Evolutionary conservation across 2,888 invertebrate species (phyloP), one percentile per base, ranked within the genome.

Genomic region (Zygogramma bicolorata): DNA sequence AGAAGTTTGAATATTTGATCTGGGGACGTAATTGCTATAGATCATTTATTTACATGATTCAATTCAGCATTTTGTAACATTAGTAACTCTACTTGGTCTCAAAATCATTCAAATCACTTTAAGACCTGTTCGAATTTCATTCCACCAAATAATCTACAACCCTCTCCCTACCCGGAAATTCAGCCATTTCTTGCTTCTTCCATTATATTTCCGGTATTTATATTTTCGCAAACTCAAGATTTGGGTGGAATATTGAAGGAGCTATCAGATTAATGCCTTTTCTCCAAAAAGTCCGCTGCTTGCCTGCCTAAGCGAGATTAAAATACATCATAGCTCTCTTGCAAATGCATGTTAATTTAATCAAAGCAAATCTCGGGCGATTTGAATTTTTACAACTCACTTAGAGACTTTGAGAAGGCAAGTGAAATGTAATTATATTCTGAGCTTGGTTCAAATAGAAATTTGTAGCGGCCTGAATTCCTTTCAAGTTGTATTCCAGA

Each of bases 191-290:
- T n/a, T 4, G 15, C 53, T 8, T 27, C n/a, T 10, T 53, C 53
- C 27, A n/a, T 63, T 49, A 46, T 46, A 63, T 63, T 29, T 63
- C 27, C 29, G 1, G 63, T 29, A 63, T 46, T 63, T 46, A 46
- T 63, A 63, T 46, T 46, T 46, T 7, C 63, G 29, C 18, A 46
- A 46, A 69, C 70, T 68, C 62, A 25, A 70, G 65, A 63, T 65
- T 66, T 62, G 49, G 59, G 46, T 61, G 59, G 72, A 75, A 75
- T 73, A 75, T 73, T 73, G 75, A 68, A 75, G 67, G 62, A 68
- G 68, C 70, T 61, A 68, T 75, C 66, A 25, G 65, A 68, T 71
- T 75, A 68, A 71, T 73, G 73, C 65, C 59, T 63, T 69, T 66
- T 61, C 69, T 66, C n/a, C 68, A 40, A 66, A 62, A 53, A 15